Percentiles rank a stretch among this genome's conserved stretches.
Conservation (phyloP, 2,113 vertebrate genomes). For the Chlorodrepanis virens region DNA sequence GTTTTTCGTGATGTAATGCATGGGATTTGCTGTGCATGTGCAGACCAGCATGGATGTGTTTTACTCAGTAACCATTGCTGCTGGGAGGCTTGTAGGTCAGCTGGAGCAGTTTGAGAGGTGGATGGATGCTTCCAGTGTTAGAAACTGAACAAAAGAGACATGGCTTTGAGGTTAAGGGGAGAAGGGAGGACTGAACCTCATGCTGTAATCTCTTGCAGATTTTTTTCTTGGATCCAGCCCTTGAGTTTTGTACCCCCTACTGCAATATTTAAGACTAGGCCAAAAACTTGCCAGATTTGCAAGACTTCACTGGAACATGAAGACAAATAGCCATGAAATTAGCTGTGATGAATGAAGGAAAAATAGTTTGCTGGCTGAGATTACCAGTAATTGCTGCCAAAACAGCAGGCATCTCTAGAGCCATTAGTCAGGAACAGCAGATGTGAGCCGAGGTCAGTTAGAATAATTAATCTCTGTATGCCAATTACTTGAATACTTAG, state of each 20-base stretch:
- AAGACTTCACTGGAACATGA: neutral
- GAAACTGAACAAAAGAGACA: neutral
- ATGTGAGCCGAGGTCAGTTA: neutral
- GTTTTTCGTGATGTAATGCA: neutral
- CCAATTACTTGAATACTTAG: neutral
- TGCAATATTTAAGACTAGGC: neutral
- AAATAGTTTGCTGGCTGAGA: constrained; percentile 13
- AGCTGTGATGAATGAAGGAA: constrained; percentile 16
- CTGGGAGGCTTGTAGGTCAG: neutral
- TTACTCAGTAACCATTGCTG: neutral
- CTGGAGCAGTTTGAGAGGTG: neutral
- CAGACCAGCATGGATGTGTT: neutral
- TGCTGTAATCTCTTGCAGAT: neutral
- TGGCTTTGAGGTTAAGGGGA: neutral
- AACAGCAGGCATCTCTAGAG: constrained; percentile 22
- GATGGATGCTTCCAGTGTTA: neutral
- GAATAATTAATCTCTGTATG: constrained; percentile 7
- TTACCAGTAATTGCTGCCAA: constrained; percentile 5
- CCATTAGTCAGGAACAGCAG: constrained; percentile 12
- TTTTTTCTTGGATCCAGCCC: neutral
- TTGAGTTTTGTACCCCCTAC: neutral
- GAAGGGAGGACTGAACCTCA: neutral
- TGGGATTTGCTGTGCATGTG: neutral
- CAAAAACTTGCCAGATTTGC: neutral
- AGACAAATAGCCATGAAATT: constrained; percentile 33